Evolutionary conservation across 2,113 vertebrate species (phyloP), one percentile per base, ranked within the genome.

Genomic region (Chamaea fasciata): DNA sequence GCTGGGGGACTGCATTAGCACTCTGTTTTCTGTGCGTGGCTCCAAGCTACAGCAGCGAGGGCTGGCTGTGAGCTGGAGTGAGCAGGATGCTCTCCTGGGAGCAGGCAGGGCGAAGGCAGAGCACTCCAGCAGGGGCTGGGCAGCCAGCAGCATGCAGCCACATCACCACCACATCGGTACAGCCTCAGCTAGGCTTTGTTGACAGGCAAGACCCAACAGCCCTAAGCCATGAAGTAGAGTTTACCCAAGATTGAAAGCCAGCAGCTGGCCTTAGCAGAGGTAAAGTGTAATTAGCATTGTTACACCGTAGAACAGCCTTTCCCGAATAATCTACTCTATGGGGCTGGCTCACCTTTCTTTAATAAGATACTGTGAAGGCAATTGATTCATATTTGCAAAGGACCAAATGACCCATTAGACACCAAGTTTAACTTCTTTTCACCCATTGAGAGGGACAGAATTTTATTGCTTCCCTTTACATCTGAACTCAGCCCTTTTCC

Each of bases 121-220:
- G 22, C 17, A 1, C 49, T 85, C 1, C 0, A 21, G 49, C 20
- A 79, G 27, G 33, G 11, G 21, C 33, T 41, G 37, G 49, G 39
- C 39, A 76, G 57, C 8, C 73, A 52, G 64, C 35, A 88, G 65
- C 31, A 20, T 0, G 7, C 56, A 55, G 28, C 39, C 44, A 59
- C 21, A n/a, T 63, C 35, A 8, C 26, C 39, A 26, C 11, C 1
- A 6, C 15, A 17, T 7, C 4, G 1, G 7, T 1, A 7, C 75
- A 68, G 26, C 57, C 42, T 63, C 52, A 9, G 20, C 18, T 55
- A 17, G 46, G 22, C 22, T 46, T 33, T 63, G 15, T 3, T 33
- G 63, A 41, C 44, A 42, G 30, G 33, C 13, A 21, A 33, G 41
- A 52, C 15, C 67, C 49, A n/a, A 56, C 41, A 80, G 27, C 10